A percentile compares a stretch with the other conserved stretches of the same genome.
Evolutionary conservation across 2,797 vertebrate genomes (phyloP).

Genomic region (Cyclopterus lumpus): DNA sequence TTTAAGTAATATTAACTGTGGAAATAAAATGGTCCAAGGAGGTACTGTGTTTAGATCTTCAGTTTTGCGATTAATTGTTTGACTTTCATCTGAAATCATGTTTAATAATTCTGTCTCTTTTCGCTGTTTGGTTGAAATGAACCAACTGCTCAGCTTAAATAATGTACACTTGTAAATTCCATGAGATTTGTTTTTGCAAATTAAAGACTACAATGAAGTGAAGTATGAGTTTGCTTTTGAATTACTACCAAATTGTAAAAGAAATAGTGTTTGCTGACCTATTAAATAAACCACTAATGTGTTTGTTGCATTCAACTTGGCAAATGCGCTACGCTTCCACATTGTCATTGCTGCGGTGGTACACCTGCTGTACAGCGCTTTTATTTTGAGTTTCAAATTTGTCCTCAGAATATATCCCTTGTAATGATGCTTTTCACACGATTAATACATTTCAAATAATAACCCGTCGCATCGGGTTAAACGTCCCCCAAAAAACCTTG

Average conservation of each 20-base stretch:
- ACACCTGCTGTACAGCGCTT: neutral
- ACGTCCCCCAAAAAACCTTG: too few species aligned
- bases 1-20: conserved; percentile 23
- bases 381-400: neutral
- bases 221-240: conserved; percentile 14
- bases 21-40: conserved; percentile 36
- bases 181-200: conserved; percentile 36
- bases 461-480: neutral
- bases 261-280: neutral
- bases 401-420: neutral
- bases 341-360: neutral
- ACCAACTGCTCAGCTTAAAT: conserved; percentile 20
- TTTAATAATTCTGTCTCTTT: conserved; percentile 20
- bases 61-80: neutral
- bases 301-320: neutral
- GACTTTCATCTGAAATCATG: conserved; percentile 7
- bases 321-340: too few species aligned
- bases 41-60: conserved; percentile 7
- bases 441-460: neutral
- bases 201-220: conserved; percentile 34
- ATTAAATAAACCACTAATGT: neutral
- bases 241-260: neutral
- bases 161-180: conserved; percentile 10
- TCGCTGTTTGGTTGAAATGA: conserved; percentile 22
- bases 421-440: too few species aligned